Evolutionary conservation across 2,113 vertebrate genomes (phyloP).

Genomic region (Malurus cyaneus): DNA sequence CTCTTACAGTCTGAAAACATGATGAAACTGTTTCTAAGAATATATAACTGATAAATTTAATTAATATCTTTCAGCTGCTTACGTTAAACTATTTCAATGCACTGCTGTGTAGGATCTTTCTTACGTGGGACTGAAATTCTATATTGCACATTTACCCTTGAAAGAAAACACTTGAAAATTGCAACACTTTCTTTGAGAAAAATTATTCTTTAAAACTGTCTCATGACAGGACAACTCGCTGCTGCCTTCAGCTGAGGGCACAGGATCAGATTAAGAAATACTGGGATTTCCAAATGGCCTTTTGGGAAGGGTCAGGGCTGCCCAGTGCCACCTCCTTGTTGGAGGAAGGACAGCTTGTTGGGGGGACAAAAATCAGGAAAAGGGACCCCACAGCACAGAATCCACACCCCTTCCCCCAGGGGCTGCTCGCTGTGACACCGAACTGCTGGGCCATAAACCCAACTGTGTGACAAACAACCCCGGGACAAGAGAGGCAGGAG

Average conservation of each 20-base stretch:
- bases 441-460: background rate
- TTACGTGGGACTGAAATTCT: background rate
- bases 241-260: background rate
- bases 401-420: accelerated
- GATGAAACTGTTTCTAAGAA: background rate
- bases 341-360: background rate
- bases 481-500: background rate
- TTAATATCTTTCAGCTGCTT: accelerated
- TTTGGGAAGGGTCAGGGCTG: background rate
- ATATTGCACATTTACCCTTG: too few relatives aligned
- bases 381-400: background rate
- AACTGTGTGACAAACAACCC: background rate
- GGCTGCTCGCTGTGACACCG: accelerated
- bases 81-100: background rate
- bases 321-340: background rate
- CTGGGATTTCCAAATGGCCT: background rate
- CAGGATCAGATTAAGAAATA: background rate
- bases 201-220: accelerated
- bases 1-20: background rate
- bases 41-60: background rate
- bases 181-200: background rate
- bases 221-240: background rate
- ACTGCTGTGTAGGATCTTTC: background rate
- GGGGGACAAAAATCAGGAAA: background rate
- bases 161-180: background rate